These are phyloP conservation scores for Enteromius afrohamiltoni DNA, from an alignment of 2,797 vertebrate genomes.

Conservation along the genomic window DNA sequence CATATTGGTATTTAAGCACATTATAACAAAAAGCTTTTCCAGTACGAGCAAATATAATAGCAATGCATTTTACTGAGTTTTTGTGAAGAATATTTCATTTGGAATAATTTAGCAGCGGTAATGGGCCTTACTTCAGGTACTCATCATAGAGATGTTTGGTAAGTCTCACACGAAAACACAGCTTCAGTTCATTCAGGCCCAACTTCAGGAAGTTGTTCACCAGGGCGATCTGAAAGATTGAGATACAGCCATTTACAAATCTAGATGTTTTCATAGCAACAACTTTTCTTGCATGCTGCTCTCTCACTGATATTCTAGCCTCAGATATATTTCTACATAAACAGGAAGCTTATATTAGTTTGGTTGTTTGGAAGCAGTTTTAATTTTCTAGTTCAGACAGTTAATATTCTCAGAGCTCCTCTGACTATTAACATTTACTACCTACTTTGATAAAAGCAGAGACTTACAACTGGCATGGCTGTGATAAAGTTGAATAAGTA, in stretches of 20 bases:
- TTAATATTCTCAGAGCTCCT: slow-evolving; percentile 61
- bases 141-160: slow-evolving; percentile 93
- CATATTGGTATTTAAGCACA: background rate
- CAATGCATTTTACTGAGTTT: background rate
- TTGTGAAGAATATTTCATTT: background rate
- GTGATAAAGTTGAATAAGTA: slow-evolving; percentile 95
- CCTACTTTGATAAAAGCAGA: slow-evolving; percentile 47
- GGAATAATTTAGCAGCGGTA: background rate
- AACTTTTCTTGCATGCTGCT: background rate
- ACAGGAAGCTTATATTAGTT: slow-evolving; percentile 2
- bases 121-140: slow-evolving; percentile 90
- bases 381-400: background rate
- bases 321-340: background rate
- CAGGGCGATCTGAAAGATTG: slow-evolving; percentile 86
- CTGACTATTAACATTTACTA: slow-evolving; percentile 50
- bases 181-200: slow-evolving; percentile 93
- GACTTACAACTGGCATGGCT: slow-evolving; percentile 97
- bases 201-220: slow-evolving; percentile 97
- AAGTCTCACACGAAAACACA: slow-evolving; percentile 91
- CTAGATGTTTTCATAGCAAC: background rate
- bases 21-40: background rate
- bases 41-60: background rate
- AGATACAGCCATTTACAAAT: slow-evolving; percentile 10
- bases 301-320: background rate
- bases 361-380: slow-evolving; percentile 28